Evolutionary conservation across 2,888 invertebrate species (phyloP).

Genomic region (Heliconius hortense): DNA sequence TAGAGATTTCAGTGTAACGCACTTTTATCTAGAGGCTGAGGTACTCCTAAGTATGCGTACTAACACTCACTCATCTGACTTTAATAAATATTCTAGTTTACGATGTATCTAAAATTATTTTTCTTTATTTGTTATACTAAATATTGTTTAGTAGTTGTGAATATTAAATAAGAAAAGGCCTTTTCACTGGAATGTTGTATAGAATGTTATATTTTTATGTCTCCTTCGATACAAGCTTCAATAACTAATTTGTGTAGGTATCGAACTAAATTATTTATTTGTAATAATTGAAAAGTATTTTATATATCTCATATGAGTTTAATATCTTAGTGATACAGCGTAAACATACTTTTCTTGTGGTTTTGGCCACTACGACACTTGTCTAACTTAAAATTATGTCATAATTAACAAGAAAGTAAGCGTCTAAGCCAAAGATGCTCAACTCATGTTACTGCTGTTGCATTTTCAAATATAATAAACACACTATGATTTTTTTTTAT

Average conservation of each 20-base stretch:
- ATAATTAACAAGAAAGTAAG: conserved; percentile 25
- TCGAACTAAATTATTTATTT: not conserved
- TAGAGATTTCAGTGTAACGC: conserved; percentile 52
- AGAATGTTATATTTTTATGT: not conserved
- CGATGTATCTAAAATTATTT: conserved; percentile 37
- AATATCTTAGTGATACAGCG: conserved; percentile 37
- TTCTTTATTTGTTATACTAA: not conserved
- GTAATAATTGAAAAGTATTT: not conserved
- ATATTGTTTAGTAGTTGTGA: not conserved
- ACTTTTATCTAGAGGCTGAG: conserved; percentile 58
- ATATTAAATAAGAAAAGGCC: not conserved
- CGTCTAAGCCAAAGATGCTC: conserved; percentile 15
- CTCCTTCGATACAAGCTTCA: conserved; percentile 14
- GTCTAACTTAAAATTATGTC: conserved; percentile 22
- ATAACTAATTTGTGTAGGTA: not conserved
- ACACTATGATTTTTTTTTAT: not conserved
- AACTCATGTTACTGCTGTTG: conserved; percentile 26
- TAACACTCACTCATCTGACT: conserved; percentile 35
- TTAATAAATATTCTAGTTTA: conserved; percentile 29
- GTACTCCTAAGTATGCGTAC: conserved; percentile 50
- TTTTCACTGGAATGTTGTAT: conserved; percentile 1
- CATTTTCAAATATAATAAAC: conserved; percentile 28
- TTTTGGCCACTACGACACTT: conserved; percentile 17
- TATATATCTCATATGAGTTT: not conserved
- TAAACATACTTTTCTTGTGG: conserved; percentile 32